Evolutionary conservation across 1,140 invertebrate genomes (phyloP).

Genomic region (Cydia fagiglandana): DNA sequence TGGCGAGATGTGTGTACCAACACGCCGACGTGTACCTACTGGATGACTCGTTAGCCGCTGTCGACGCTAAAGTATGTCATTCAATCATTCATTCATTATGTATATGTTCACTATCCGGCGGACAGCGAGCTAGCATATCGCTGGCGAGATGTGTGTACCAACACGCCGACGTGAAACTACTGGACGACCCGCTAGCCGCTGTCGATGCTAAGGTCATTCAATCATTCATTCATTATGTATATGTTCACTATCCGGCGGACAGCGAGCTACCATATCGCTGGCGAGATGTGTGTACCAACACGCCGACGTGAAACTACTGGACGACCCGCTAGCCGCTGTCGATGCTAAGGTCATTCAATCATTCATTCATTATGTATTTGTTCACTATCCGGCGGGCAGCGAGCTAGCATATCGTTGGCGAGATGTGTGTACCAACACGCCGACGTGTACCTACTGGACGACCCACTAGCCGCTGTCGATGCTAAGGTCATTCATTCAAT

Average conservation of each 20-base stretch:
- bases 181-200: no score
- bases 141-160: conserved; percentile 85
- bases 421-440: conserved; percentile 83
- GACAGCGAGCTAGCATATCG: conserved; percentile 78
- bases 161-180: no score
- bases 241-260: conserved; percentile 81
- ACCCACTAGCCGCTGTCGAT: conserved; percentile 80
- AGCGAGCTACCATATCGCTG: conserved; percentile 80
- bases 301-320: conserved; percentile 82
- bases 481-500: neutral
- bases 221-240: no score
- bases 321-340: conserved; percentile 82
- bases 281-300: conserved; percentile 84
- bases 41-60: no score
- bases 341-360: neutral
- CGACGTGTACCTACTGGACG: conserved; percentile 83
- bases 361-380: no score
- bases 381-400: conserved; percentile 81
- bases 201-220: no score
- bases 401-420: conserved; percentile 81
- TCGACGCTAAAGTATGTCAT: neutral
- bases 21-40: conserved; percentile 82
- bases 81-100: neutral
- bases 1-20: no score
- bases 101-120: no score